Base-by-base conservation (phyloP, 2,113 vertebrate species). In the Cinclus mexicanus region DNA sequence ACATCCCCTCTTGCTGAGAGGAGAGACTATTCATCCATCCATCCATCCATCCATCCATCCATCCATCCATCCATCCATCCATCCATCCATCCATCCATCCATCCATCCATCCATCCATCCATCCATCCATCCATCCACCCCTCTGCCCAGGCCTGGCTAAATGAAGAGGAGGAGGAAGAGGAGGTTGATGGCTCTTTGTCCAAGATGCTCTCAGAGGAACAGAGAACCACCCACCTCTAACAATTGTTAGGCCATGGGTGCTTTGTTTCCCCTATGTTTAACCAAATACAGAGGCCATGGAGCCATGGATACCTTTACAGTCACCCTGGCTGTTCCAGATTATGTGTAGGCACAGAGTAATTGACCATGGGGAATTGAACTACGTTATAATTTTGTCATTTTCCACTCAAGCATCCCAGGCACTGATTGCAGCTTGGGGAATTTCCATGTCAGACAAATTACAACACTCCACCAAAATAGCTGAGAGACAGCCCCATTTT, bases 391-490 rank as follows among this genome's bases (percentile, higher is more conserved):
- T 85, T 80, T 65, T 78, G 89, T 75, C 81, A 83, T 93, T 92
- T 89, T 92, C 83, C 89, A 86, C 76, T 59, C 29, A 42, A 72
- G 68, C 42, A 22, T 70, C 72, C 56, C 10, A 1, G 64, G 80
- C 76, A 78, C 64, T 42, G 83, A 90, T 59, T 93, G 86, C 80
- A 93, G 59, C n/a, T 52, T 63, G 69, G 69, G 71, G 86, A 80
- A 94, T 96, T 95, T 97, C 93, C 47, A 10, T 47, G 72, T 59
- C 80, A 88, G 63, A 50, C 46, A 56, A 92, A 92, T 71, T 80
- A 87, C 31, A 10, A 2, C 77, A 64, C 56, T 89, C 35, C 52
- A 81, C 35, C 55, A 81, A 67, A 90, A 80, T 0, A 70, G 44
- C 76, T 90, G 87, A 63, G 49, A 76, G 53, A 90, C n/a, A 86